A percentile compares a stretch with the other conserved stretches of the same genome.
These are phyloP conservation scores for Lacerta bilineata DNA, from an alignment of 2,797 vertebrate species.

Conservation along the genomic window DNA sequence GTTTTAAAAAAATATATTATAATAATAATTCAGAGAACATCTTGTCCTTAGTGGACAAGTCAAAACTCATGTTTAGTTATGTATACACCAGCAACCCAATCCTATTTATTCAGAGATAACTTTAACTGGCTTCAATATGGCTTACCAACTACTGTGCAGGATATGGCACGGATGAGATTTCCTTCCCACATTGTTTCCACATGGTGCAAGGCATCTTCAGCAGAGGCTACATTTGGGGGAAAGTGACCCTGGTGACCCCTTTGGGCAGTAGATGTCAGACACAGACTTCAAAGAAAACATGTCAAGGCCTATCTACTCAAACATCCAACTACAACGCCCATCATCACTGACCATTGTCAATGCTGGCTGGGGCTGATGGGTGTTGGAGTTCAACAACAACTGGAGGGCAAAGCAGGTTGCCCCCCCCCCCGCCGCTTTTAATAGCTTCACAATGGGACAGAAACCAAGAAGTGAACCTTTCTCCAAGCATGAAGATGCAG, in stretches of 20 bases:
- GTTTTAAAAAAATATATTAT: not conserved
- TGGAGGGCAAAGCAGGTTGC: no score
- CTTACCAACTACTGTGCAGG: not conserved
- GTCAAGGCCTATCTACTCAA: not conserved
- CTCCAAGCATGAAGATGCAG: not conserved
- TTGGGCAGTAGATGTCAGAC: not conserved
- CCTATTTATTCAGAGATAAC: not conserved
- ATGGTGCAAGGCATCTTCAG: not conserved
- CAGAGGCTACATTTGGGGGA: not conserved
- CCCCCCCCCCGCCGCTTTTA: no score
- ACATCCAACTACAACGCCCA: not conserved
- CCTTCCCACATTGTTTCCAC: not conserved
- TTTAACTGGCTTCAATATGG: not conserved
- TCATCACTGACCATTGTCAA: no score
- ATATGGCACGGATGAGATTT: not conserved
- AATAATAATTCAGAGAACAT: not conserved
- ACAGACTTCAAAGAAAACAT: not conserved
- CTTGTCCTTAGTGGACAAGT: not conserved
- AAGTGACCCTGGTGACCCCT: not conserved
- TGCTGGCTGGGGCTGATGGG: no score
- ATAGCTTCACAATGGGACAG: not conserved
- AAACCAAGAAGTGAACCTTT: not conserved
- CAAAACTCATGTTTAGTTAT: not conserved
- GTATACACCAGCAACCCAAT: not conserved
- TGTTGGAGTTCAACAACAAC: no score